These are phyloP conservation scores for Eulimnadia texana DNA, from an alignment of 1,140 invertebrate genomes.

Conservation along the genomic window DNA sequence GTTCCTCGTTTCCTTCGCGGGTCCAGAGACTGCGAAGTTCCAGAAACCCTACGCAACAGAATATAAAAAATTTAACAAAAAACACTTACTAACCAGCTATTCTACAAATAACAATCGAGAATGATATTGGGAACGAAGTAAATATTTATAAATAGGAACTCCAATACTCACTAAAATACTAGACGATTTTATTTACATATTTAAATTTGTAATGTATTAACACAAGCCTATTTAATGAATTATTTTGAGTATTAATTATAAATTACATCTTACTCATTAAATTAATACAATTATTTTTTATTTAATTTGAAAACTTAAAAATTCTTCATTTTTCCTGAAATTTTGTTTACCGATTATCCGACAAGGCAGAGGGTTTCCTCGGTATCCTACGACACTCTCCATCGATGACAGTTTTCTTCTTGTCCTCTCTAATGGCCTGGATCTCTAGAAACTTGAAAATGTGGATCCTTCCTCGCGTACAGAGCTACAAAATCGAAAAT, in stretches of 20 bases:
- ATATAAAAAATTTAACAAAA: slow-evolving; percentile 26
- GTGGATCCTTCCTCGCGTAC: slow-evolving; percentile 76
- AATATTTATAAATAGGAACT: no score
- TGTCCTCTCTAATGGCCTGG: slow-evolving; percentile 51
- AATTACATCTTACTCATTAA: slow-evolving; percentile 25
- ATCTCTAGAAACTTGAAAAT: slow-evolving; percentile 88
- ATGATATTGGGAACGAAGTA: no score
- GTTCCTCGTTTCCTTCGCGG: slow-evolving; percentile 47
- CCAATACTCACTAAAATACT: no score
- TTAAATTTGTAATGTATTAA: no score
- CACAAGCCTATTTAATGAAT: no score
- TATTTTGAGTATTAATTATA: no score
- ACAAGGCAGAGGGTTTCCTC: slow-evolving; percentile 19
- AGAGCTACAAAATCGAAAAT: slow-evolving; percentile 46
- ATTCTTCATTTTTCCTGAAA: slow-evolving; percentile 6
- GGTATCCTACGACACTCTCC: slow-evolving; percentile 25
- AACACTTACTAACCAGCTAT: slow-evolving; percentile 2
- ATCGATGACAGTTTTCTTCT: slow-evolving; percentile 27
- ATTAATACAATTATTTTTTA: background rate
- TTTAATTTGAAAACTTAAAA: background rate
- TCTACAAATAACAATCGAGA: no score
- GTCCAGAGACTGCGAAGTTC: slow-evolving; percentile 24
- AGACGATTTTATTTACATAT: no score
- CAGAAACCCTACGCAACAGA: slow-evolving; percentile 16
- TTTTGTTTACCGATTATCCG: slow-evolving; percentile 16